Base-by-base conservation (phyloP, 2,113 vertebrate genomes). In the Myiopsitta monachus region DNA sequence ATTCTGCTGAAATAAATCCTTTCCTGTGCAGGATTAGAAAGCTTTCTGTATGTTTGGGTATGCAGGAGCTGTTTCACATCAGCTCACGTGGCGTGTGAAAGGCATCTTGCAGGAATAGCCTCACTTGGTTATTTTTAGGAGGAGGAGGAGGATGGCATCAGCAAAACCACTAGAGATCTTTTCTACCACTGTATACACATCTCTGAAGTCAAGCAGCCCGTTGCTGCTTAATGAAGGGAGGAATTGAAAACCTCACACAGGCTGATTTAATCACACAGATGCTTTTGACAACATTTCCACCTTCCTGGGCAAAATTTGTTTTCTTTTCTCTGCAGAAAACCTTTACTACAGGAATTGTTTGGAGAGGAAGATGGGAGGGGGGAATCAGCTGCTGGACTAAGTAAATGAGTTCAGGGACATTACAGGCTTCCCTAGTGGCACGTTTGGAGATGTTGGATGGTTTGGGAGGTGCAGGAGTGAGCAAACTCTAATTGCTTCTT, bases 91-190 rank as follows among this genome's bases (percentile, higher is more conserved):
- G 79, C 0, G 2, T 47, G 39, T 91, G 91, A 95, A 96, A 81
- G 57, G 77, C 62, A 12, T 87, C 77, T 55, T 89, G 91, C 80
- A 84, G 89, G 81, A 91, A 61, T 21, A 13, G 47, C 77, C 74
- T 92, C 87, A n/a, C 18, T 1, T 68, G 94, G 77, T 52, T 91
- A 69, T 87, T 89, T 95, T 89, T 69, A 68, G 88, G 81, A 92
- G 61, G 39, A 52, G 64, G 80, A 52, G 64, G 80, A 92, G 64
- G 80, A 67, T 78, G 86, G 76, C 69, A 95, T 81, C 83, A 84
- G 73, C 69, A 82, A 92, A 74, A 26, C 72, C 91, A 47, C 89
- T 27, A 21, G 86, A 83, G 15, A 72, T 87, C 73, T 72, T 57
- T 66, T 30, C 54, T 88, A 26, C 63, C 18, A 31, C 88, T 21